phyloP scores from a whole-genome alignment of 2,113 vertebrate species.

The Platichthys flesus region DNA sequence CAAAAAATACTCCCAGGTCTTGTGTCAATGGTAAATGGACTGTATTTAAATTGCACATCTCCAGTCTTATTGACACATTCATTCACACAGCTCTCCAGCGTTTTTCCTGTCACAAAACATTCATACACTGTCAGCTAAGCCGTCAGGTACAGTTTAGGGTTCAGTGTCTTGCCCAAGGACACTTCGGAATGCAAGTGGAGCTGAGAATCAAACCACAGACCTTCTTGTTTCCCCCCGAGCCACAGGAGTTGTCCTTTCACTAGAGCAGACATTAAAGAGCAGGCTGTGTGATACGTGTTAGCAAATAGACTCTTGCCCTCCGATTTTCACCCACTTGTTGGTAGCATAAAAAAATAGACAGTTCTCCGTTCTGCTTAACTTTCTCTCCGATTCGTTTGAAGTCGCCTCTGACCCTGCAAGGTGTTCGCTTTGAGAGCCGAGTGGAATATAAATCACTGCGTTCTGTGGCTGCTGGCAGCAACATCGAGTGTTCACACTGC shows the following conservation, averaged over 20 bases:
- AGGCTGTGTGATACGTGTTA: constrained; percentile 15
- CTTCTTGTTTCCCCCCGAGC: background rate
- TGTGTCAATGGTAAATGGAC: background rate
- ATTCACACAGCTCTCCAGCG: background rate
- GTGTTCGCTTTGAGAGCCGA: constrained; percentile 56
- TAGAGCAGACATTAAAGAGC: constrained; percentile 22
- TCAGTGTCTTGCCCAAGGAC: background rate
- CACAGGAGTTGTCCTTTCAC: constrained; percentile 1
- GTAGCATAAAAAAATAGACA: constrained; percentile 6
- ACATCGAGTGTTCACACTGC: constrained; percentile 63
- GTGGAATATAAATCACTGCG: constrained; percentile 72
- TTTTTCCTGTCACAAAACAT: background rate
- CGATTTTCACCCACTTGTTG: constrained; percentile 51
- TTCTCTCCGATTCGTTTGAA: constrained; percentile 63
- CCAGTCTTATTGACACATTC: background rate
- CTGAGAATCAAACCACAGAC: background rate
- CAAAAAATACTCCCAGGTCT: constrained; percentile 1
- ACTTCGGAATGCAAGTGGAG: background rate
- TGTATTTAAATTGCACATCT: constrained; percentile 7
- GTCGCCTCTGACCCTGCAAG: constrained; percentile 54
- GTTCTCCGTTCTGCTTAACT: constrained; percentile 46
- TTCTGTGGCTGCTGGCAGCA: constrained; percentile 57
- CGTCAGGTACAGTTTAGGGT: background rate
- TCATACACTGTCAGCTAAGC: no score
- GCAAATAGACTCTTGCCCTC: constrained; percentile 3